Conservation (phyloP, 2,113 vertebrate species). For the Plectropomus leopardus region DNA sequence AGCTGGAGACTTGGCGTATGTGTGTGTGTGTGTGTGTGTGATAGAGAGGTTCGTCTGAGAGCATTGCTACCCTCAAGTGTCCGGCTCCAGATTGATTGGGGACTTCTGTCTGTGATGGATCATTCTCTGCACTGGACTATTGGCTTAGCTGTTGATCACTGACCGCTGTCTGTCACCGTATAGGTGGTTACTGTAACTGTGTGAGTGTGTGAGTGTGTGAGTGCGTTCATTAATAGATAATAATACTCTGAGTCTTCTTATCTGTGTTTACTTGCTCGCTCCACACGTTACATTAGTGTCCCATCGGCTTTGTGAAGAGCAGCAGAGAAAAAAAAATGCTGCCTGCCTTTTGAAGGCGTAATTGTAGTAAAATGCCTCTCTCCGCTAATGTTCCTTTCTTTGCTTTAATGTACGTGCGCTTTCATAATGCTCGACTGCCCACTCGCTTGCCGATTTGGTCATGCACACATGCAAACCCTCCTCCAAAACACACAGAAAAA, state of each 20-base stretch:
- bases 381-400: conserved; percentile 13
- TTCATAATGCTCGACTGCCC: conserved; percentile 4
- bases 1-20: conserved; percentile 28
- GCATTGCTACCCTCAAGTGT: conserved; percentile 39
- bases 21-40: conserved; percentile 40
- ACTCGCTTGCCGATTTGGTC: conserved; percentile 13
- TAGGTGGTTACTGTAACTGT: conserved; percentile 27
- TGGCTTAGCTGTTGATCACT: conserved; percentile 56
- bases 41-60: conserved; percentile 38
- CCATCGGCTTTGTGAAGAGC: conserved; percentile 6
- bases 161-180: conserved; percentile 52
- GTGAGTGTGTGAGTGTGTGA: conserved; percentile 3
- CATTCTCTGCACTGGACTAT: conserved; percentile 38
- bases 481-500: conserved; percentile 21
- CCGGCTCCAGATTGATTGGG: conserved; percentile 65
- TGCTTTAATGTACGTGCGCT: conserved; percentile 30
- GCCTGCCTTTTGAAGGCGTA: conserved; percentile 15
- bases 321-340: conserved; percentile 6
- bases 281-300: conserved; percentile 39
- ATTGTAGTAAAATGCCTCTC: conserved; percentile 16
- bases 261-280: conserved; percentile 30
- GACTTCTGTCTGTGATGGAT: conserved; percentile 64
- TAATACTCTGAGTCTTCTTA: conserved; percentile 23
- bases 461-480: conserved; percentile 17
- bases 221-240: conserved; percentile 44